A percentile compares a stretch with the other conserved stretches of the same genome.
Conservation (phyloP, 2,888 invertebrate species). For the Mesorhabditis belari region DNA sequence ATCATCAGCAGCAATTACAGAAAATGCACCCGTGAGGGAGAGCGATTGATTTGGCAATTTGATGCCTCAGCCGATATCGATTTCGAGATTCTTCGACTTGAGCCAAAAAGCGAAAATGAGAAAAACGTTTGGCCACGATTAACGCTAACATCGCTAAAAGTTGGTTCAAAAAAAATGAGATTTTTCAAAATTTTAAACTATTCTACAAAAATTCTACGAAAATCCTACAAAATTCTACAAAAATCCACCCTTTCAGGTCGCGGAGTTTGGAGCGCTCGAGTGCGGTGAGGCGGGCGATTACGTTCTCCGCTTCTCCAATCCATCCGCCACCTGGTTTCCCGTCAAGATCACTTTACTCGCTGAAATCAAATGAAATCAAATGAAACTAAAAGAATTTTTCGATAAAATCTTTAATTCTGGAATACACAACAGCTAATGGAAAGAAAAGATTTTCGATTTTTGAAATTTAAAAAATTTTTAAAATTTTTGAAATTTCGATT, state of each 20-base stretch:
- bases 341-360: slow-evolving; percentile 24
- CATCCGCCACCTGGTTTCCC: slow-evolving; percentile 34
- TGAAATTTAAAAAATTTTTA: too few relatives aligned
- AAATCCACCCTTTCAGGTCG: slow-evolving; percentile 31
- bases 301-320: slow-evolving; percentile 36
- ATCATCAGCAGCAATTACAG: too few relatives aligned
- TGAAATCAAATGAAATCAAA: slow-evolving; percentile 6
- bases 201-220: too few relatives aligned
- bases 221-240: too few relatives aligned
- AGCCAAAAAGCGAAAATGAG: slow-evolving; percentile 28
- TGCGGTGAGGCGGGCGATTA: slow-evolving; percentile 34
- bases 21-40: slow-evolving; percentile 20
- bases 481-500: too few relatives aligned
- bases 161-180: neutral
- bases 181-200: neutral
- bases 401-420: too few relatives aligned
- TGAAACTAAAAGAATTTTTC: neutral
- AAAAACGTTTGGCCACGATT: slow-evolving; percentile 40
- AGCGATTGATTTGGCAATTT: slow-evolving; percentile 39
- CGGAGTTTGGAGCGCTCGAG: slow-evolving; percentile 34
- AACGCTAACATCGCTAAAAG: slow-evolving; percentile 37
- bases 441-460: too few relatives aligned
- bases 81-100: slow-evolving; percentile 37
- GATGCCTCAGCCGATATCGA: slow-evolving; percentile 39
- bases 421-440: too few relatives aligned